These are phyloP conservation scores for Scolopax bukidnonensis DNA, from an alignment of 2,797 vertebrate genomes.

Conservation along the genomic window DNA sequence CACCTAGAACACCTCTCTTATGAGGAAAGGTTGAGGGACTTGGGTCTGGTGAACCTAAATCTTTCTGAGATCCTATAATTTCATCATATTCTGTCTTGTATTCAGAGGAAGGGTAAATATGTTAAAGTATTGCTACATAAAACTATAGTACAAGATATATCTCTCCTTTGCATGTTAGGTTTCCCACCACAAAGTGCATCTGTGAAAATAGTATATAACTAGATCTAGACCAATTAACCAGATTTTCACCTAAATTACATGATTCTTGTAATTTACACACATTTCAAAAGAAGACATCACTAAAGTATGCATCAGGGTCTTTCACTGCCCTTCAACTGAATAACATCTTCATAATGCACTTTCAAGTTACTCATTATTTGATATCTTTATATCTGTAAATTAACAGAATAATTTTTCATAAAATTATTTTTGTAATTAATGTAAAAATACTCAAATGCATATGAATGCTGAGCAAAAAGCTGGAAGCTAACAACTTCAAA, in stretches of 20 bases:
- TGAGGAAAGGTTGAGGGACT: too few relatives aligned
- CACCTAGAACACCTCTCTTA: too few relatives aligned
- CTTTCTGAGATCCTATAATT: neutral
- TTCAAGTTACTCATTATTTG: neutral
- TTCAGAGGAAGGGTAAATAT: neutral
- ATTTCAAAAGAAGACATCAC: neutral
- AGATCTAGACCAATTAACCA: neutral
- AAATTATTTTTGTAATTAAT: neutral
- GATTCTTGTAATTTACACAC: neutral
- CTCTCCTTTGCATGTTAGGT: neutral
- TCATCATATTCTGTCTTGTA: neutral
- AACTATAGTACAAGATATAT: neutral
- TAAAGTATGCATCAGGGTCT: neutral
- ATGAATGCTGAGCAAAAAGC: neutral
- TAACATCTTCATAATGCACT: neutral
- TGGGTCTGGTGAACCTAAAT: neutral
- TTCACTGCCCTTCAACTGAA: neutral
- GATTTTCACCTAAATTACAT: neutral
- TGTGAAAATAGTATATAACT: neutral
- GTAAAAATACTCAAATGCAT: neutral
- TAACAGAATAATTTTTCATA: neutral
- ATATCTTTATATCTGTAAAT: neutral
- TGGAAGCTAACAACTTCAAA: neutral
- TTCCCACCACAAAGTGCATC: neutral
- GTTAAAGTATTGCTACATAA: neutral